Evolutionary conservation across 1,140 invertebrate genomes (phyloP).

Genomic region (Chrysomallon squamiferum): DNA sequence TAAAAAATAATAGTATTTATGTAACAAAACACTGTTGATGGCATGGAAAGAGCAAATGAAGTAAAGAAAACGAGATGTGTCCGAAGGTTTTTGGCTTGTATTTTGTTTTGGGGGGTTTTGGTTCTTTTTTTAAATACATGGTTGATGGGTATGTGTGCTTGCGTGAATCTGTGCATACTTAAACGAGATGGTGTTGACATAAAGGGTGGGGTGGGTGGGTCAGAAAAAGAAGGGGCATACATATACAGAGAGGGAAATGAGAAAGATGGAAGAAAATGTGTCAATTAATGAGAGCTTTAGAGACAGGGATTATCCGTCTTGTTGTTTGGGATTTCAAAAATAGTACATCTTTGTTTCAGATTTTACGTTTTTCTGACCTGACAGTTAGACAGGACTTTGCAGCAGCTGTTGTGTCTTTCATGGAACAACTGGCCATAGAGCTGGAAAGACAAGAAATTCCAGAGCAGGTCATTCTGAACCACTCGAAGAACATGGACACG

Average conservation of each 20-base stretch:
- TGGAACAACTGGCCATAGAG: constrained; percentile 82
- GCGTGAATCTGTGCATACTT: too few relatives aligned
- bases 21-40: background rate
- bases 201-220: too few relatives aligned
- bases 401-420: constrained; percentile 84
- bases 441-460: constrained; percentile 71
- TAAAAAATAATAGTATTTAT: background rate
- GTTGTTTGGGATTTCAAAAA: too few relatives aligned
- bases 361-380: constrained; percentile 87
- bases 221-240: too few relatives aligned
- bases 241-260: too few relatives aligned
- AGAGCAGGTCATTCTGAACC: constrained; percentile 86
- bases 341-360: constrained; percentile 33
- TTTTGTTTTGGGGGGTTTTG: too few relatives aligned
- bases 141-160: background rate
- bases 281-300: too few relatives aligned
- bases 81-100: constrained; percentile 67
- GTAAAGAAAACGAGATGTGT: constrained; percentile 75
- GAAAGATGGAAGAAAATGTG: too few relatives aligned
- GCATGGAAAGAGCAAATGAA: background rate
- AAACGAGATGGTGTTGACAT: too few relatives aligned
- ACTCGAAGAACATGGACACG: constrained; percentile 90
- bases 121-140: too few relatives aligned
- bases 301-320: too few relatives aligned
- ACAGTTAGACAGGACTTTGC: constrained; percentile 85